Conservation (phyloP, 2,888 invertebrate genomes). For the Tenthredo livida region DNA sequence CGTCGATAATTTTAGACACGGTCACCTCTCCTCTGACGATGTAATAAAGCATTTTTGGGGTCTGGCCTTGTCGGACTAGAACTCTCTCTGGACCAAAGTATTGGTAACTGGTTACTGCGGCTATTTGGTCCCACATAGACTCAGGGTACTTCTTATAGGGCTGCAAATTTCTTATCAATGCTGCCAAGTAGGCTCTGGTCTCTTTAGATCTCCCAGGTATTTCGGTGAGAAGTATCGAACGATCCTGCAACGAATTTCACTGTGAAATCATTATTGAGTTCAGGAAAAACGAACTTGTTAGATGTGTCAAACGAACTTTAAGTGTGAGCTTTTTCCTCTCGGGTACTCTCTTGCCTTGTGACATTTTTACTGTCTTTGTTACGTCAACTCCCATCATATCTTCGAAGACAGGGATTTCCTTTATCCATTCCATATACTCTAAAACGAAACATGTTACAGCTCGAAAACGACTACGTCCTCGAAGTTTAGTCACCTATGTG, state of each 20-base stretch:
- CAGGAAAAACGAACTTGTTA: background rate
- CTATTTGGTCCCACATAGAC: constrained; percentile 82
- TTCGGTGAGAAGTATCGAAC: constrained; percentile 65
- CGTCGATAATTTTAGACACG: constrained; percentile 80
- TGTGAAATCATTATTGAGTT: background rate
- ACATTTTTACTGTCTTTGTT: constrained; percentile 61
- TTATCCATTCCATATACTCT: constrained; percentile 70
- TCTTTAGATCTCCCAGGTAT: constrained; percentile 61
- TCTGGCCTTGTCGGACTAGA: constrained; percentile 83
- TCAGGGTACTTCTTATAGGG: constrained; percentile 73
- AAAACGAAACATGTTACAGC: constrained; percentile 67
- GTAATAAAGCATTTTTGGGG: constrained; percentile 83
- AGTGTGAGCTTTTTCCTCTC: constrained; percentile 64
- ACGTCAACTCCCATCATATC: constrained; percentile 64
- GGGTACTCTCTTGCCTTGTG: constrained; percentile 60
- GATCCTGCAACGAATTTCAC: constrained; percentile 65
- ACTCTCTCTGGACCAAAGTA: constrained; percentile 81
- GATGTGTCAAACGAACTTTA: constrained; percentile 60
- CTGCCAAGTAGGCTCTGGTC: constrained; percentile 63
- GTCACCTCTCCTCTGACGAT: constrained; percentile 82
- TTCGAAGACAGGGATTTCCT: constrained; percentile 59
- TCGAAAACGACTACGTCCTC: constrained; percentile 68
- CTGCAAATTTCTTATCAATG: constrained; percentile 65
- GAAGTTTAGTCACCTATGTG: constrained; percentile 62
- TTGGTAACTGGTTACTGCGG: constrained; percentile 82